A percentile compares a stretch with the other conserved stretches of the same genome.
phyloP scores from a whole-genome alignment of 2,888 invertebrate genomes.

The Epinotia ramella region DNA sequence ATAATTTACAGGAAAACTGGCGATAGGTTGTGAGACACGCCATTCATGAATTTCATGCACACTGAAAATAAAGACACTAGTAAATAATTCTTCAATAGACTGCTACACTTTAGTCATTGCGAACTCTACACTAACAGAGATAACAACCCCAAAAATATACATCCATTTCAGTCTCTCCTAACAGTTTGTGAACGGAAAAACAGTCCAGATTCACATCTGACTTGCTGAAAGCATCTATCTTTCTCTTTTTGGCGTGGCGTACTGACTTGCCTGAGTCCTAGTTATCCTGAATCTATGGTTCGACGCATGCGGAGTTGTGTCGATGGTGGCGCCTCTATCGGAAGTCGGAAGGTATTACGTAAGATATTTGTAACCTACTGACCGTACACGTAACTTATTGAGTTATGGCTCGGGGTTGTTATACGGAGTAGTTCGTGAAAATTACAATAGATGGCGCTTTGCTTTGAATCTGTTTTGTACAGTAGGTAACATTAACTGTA shows the following conservation, averaged over 20 bases:
- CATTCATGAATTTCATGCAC: constrained; percentile 80
- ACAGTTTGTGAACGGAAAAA: constrained; percentile 17
- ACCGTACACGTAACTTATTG: constrained; percentile 31
- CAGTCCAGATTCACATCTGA: background rate
- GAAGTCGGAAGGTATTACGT: constrained; percentile 30
- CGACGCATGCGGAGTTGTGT: constrained; percentile 40
- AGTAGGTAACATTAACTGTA: background rate
- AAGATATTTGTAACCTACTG: constrained; percentile 41
- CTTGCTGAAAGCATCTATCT: constrained; percentile 3
- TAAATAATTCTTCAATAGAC: constrained; percentile 72
- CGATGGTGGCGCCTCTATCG: constrained; percentile 37
- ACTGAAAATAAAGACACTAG: constrained; percentile 67
- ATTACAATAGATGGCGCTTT: constrained; percentile 33
- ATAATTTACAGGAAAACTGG: constrained; percentile 67
- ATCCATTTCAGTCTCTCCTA: constrained; percentile 19
- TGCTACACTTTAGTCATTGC: background rate
- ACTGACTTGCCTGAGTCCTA: constrained; percentile 7
- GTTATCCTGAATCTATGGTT: constrained; percentile 30
- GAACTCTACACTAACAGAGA: constrained; percentile 14
- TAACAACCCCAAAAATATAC: constrained; percentile 4
- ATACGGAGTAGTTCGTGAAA: constrained; percentile 28
- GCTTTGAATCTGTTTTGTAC: background rate
- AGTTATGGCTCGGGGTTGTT: constrained; percentile 26
- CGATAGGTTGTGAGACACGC: constrained; percentile 71
- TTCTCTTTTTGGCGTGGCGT: constrained; percentile 21